Conservation (phyloP, 2,797 vertebrate genomes). For the Eulemur albifrons region DNA sequence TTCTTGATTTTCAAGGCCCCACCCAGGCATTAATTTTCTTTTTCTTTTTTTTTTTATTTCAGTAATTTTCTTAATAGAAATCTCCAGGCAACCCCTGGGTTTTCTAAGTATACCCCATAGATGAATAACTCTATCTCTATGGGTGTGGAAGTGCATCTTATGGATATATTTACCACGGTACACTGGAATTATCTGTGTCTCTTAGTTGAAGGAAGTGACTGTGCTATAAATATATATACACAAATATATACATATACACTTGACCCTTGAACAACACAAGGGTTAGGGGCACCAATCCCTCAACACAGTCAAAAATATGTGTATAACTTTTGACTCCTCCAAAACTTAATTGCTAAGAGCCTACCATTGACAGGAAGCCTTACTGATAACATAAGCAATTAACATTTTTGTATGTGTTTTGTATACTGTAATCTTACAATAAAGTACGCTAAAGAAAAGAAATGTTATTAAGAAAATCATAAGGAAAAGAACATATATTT, state of each 20-base stretch:
- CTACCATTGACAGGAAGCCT: neutral
- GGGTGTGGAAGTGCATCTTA: neutral
- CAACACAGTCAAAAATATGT: neutral
- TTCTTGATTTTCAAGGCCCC: neutral
- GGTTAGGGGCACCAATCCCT: neutral
- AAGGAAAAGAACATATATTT: neutral
- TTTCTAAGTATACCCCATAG: conserved; percentile 5
- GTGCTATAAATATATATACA: neutral
- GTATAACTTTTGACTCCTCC: neutral
- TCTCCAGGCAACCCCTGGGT: neutral
- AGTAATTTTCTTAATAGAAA: neutral
- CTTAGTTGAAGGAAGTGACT: neutral
- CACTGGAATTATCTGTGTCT: neutral
- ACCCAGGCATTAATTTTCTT: neutral
- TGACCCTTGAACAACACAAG: neutral
- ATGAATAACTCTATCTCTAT: neutral
- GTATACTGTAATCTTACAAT: neutral
- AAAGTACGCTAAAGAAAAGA: neutral
- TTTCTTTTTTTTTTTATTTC: too few species aligned
- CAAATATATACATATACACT: neutral
- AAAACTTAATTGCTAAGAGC: neutral
- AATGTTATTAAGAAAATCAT: neutral
- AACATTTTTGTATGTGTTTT: neutral
- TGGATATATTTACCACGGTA: neutral
- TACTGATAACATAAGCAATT: neutral